Evolutionary conservation across 2,797 vertebrate genomes (phyloP).

Genomic region (Liasis olivaceus): DNA sequence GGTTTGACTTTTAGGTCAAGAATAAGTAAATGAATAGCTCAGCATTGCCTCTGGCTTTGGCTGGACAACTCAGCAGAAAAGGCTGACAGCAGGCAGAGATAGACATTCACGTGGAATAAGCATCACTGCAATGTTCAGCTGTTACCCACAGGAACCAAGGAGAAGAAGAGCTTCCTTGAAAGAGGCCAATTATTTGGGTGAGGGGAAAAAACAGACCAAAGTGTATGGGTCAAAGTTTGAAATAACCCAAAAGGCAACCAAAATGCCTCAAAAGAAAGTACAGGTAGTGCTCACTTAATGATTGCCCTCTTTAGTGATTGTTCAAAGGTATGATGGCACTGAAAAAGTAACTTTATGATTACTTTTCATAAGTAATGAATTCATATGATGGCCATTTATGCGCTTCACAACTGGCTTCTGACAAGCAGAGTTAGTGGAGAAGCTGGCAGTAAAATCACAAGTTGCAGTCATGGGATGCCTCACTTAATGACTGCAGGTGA

Average conservation of each 20-base stretch:
- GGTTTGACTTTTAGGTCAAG: not conserved
- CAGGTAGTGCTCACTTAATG: not conserved
- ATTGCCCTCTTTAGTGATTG: not conserved
- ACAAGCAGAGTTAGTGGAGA: not conserved
- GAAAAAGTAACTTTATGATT: not conserved
- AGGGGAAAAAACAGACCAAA: not conserved
- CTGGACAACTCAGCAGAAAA: not conserved
- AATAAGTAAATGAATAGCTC: not conserved
- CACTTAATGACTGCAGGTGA: no score
- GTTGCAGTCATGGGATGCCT: not conserved
- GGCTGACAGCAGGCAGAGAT: not conserved
- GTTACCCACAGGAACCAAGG: not conserved
- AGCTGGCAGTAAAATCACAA: not conserved
- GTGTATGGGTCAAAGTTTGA: not conserved
- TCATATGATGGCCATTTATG: not conserved
- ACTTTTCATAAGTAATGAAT: no score
- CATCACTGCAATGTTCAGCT: not conserved
- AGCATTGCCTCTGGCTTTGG: not conserved
- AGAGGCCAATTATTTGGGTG: not conserved
- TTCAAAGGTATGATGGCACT: not conserved
- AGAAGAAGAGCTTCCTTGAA: not conserved
- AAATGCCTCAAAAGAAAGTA: not conserved
- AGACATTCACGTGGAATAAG: not conserved
- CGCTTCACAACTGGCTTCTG: not conserved
- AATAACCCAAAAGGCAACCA: not conserved